These are phyloP conservation scores for Lithosia quadra DNA, from an alignment of 2,888 invertebrate genomes.

Conservation along the genomic window DNA sequence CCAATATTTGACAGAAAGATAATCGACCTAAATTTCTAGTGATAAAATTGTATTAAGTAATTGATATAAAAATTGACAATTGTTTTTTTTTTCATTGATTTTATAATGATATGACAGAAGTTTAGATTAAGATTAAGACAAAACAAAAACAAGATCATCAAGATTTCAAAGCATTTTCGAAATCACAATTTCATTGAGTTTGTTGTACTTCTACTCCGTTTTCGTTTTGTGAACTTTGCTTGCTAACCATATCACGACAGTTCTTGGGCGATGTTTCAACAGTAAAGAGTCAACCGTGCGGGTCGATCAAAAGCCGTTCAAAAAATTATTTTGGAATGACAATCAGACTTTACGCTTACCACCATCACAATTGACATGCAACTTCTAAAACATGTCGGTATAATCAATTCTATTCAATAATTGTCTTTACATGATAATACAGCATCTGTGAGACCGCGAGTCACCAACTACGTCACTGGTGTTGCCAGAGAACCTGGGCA, in stretches of 20 bases:
- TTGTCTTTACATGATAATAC: constrained; percentile 89
- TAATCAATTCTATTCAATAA: constrained; percentile 3
- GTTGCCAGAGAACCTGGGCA: constrained; percentile 90
- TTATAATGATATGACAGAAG: background rate
- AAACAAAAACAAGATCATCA: background rate
- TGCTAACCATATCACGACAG: constrained; percentile 17
- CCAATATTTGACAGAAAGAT: background rate
- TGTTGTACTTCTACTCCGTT: background rate
- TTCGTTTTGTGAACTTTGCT: background rate
- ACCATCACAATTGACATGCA: constrained; percentile 43
- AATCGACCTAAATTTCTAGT: background rate
- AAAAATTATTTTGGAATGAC: constrained; percentile 72
- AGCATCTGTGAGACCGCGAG: constrained; percentile 90
- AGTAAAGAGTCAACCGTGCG: constrained; percentile 38
- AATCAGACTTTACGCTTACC: constrained; percentile 74
- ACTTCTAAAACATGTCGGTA: constrained; percentile 22
- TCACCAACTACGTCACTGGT: constrained; percentile 93
- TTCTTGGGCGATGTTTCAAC: constrained; percentile 30
- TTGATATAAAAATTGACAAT: background rate
- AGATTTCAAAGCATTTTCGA: background rate
- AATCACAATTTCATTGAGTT: background rate
- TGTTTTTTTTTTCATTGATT: background rate
- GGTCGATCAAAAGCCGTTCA: constrained; percentile 41
- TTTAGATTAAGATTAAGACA: background rate
- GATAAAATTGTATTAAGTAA: background rate